Base-by-base conservation (phyloP, 2,888 invertebrate genomes). In the Phragmatobia fuliginosa region DNA sequence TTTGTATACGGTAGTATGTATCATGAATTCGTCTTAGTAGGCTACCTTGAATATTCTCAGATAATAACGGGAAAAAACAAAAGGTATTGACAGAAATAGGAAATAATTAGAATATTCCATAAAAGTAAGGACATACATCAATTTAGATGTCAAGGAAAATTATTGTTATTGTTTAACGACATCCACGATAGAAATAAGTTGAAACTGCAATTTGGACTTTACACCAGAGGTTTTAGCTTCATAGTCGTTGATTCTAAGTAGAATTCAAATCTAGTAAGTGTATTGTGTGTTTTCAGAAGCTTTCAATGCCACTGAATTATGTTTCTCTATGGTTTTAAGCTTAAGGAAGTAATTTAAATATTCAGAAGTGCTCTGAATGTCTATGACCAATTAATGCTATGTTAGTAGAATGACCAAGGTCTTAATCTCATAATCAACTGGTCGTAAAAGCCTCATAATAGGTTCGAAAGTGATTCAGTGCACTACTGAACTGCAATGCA, bases 41-140 rank as follows among this genome's bases (percentile, higher is more conserved):
- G 3, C 52, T 56, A 6, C 28, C 52, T 56, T 56, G 52, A 28
- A 28, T 25, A 56, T 28, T 28, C 52, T 56, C 25, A 18, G 28
- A 38, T 38, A 4, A 31, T 28, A 25, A n/a, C 16, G 62, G 41
- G 38, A 62, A 62, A 38, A 36, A 41, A 61, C 36, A 61, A 45
- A 56, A 56, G 5, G 28, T 56, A 41, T 14, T 28, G 14, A 28
- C 62, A 41, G 18, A 3, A 41, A 62, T 62, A 41, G 49, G 8
- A 62, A 28, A 32, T 67, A 67, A 67, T 67, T 62, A 49, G 61
- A 36, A 36, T 36, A 67, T 52, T 62, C 61, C 60, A 28, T 61
- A 62, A 52, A 36, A 67, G 61, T 52, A 21, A 21, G 49, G 60
- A 67, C 36, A 67, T 49, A 62, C 67, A 21, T 67, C 49, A 41